A percentile compares a stretch with the other conserved stretches of the same genome.
Evolutionary conservation across 2,888 invertebrate species (phyloP).

Genomic region (Caenorhabditis sp.): DNA sequence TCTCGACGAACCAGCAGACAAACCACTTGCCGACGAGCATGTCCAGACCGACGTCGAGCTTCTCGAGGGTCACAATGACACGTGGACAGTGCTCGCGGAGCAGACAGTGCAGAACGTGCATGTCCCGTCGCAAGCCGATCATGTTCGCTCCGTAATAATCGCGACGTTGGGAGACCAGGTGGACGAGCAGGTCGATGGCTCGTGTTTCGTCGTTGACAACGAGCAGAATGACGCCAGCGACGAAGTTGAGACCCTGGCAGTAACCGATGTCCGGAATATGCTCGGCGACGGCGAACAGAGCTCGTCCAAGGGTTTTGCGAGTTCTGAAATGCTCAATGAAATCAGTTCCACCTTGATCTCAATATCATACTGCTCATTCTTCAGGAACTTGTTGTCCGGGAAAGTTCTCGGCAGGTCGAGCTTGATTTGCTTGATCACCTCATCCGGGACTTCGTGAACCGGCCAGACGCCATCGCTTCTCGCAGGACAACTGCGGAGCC

Average conservation of each 20-base stretch:
- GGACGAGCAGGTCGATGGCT: constrained; percentile 62
- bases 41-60: constrained; percentile 63
- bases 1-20: constrained; percentile 67
- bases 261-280: constrained; percentile 65
- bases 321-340: constrained; percentile 29
- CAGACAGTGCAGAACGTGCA: constrained; percentile 60
- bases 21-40: constrained; percentile 68
- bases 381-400: constrained; percentile 63
- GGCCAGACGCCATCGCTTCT: constrained; percentile 24
- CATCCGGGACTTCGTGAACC: constrained; percentile 53
- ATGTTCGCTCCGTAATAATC: constrained; percentile 62
- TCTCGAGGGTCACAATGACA: constrained; percentile 43
- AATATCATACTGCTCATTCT: constrained; percentile 25
- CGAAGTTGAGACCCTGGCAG: constrained; percentile 69
- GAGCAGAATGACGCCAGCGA: constrained; percentile 63
- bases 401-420: constrained; percentile 68
- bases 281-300: constrained; percentile 61
- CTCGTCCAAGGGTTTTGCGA: constrained; percentile 55
- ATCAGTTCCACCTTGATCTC: not conserved
- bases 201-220: constrained; percentile 59
- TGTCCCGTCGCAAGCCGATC: constrained; percentile 64
- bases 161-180: constrained; percentile 57
- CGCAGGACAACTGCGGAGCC: constrained; percentile 65
- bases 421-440: constrained; percentile 59
- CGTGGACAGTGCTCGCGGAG: constrained; percentile 56